A percentile compares a stretch with the other conserved stretches of the same genome.
Conservation (phyloP, 2,113 vertebrate species). For the Eurypyga helias region DNA sequence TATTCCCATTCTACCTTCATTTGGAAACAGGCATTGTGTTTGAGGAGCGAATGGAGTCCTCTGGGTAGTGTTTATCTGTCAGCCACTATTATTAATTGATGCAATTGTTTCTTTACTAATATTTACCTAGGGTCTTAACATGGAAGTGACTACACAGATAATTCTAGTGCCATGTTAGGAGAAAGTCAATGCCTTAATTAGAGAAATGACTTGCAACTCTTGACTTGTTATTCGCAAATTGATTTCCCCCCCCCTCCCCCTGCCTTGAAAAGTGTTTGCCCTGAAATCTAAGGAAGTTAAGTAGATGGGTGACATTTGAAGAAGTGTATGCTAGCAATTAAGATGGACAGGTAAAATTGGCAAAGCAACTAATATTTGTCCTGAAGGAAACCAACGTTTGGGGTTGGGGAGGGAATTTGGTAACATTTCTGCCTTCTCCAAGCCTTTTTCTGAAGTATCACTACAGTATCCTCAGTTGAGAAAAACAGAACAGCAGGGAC, state of each 20-base stretch:
- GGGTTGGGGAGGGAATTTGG: neutral
- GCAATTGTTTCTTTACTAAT: conserved; percentile 36
- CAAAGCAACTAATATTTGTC: neutral
- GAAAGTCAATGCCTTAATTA: conserved; percentile 42
- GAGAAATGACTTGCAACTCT: neutral
- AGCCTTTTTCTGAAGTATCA: neutral
- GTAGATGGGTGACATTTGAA: neutral
- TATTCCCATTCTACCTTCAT: neutral
- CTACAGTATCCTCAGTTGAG: neutral
- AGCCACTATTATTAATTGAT: neutral
- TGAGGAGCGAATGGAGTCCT: neutral
- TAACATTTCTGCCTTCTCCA: neutral
- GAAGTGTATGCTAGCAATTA: neutral
- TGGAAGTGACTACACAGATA: conserved; percentile 14
- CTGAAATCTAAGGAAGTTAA: conserved; percentile 37
- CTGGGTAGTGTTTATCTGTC: neutral
- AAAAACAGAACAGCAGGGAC: neutral
- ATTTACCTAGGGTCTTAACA: conserved; percentile 40
- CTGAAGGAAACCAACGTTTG: neutral
- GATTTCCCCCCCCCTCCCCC: neutral
- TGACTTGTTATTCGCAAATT: neutral
- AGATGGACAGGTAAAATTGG: neutral
- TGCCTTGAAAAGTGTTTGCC: conserved; percentile 4
- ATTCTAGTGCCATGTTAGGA: conserved; percentile 15
- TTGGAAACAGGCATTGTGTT: neutral